Evolutionary conservation across 2,888 invertebrate species (phyloP).

Genomic region (Bruchidius siliquastri): DNA sequence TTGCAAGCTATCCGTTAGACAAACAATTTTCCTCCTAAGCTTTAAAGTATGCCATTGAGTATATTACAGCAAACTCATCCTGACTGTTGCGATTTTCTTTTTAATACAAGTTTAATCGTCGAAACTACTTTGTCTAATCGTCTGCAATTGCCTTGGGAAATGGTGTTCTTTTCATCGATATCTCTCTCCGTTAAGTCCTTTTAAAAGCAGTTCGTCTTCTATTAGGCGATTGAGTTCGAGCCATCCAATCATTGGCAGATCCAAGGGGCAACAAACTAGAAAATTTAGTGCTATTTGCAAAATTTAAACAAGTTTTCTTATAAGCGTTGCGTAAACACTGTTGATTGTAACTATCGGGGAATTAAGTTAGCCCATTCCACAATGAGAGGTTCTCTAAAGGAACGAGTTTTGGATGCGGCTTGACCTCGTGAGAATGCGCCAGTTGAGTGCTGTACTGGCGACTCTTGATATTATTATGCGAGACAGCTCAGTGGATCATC

Average conservation of each 20-base stretch:
- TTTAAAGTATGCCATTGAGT: neutral
- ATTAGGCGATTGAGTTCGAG: neutral
- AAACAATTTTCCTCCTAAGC: neutral
- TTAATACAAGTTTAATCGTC: neutral
- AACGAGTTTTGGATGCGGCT: no score
- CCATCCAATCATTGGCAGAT: neutral
- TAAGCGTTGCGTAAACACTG: no score
- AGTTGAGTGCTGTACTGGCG: no score
- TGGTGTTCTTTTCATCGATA: neutral
- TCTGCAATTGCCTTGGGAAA: neutral
- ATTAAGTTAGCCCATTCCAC: no score
- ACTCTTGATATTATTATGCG: no score
- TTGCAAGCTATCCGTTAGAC: neutral
- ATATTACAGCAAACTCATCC: neutral
- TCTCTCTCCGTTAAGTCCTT: neutral
- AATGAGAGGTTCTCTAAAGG: no score
- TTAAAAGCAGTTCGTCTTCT: neutral
- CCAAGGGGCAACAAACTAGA: neutral
- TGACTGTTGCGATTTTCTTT: neutral
- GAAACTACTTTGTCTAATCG: neutral
- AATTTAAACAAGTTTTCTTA: no score
- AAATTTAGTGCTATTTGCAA: no score
- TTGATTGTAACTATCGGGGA: no score
- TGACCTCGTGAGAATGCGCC: no score
- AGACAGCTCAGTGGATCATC: no score